These are phyloP conservation scores for Chrysotoxum bicinctum DNA, from an alignment of 2,888 invertebrate genomes.

Conservation along the genomic window DNA sequence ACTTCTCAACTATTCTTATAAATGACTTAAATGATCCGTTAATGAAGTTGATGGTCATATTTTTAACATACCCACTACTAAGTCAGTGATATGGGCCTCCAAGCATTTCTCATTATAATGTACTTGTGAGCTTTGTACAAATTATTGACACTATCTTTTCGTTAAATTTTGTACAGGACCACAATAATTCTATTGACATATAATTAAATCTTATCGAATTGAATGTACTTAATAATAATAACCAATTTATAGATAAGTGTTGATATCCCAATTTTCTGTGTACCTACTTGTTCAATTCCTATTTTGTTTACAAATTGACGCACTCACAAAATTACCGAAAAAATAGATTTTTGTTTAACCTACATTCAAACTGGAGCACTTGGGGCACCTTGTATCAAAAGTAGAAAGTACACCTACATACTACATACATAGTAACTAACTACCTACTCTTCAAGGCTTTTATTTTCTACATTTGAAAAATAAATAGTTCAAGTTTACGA, in stretches of 20 bases:
- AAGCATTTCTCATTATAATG: no score
- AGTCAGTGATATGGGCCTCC: no score
- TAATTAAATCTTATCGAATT: not conserved
- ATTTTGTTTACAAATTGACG: conserved; percentile 4
- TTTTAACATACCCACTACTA: no score
- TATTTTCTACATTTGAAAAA: not conserved
- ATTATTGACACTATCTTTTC: not conserved
- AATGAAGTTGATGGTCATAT: no score
- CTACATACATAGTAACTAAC: not conserved
- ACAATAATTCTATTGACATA: not conserved
- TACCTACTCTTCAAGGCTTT: not conserved
- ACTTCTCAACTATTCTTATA: no score
- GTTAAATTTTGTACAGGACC: not conserved
- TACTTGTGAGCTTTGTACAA: not conserved
- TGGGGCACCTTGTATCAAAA: not conserved
- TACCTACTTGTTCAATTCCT: not conserved
- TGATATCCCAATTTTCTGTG: not conserved
- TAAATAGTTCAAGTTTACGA: conserved; percentile 7
- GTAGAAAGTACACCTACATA: not conserved
- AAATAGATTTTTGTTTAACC: conserved; percentile 4
- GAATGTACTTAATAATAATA: not conserved
- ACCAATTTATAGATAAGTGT: not conserved
- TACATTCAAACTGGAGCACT: conserved; percentile 30
- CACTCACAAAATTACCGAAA: not conserved
- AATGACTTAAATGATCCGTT: no score